These are phyloP conservation scores for Saxidomus purpurata DNA, from an alignment of 1,140 invertebrate genomes.

Conservation along the genomic window DNA sequence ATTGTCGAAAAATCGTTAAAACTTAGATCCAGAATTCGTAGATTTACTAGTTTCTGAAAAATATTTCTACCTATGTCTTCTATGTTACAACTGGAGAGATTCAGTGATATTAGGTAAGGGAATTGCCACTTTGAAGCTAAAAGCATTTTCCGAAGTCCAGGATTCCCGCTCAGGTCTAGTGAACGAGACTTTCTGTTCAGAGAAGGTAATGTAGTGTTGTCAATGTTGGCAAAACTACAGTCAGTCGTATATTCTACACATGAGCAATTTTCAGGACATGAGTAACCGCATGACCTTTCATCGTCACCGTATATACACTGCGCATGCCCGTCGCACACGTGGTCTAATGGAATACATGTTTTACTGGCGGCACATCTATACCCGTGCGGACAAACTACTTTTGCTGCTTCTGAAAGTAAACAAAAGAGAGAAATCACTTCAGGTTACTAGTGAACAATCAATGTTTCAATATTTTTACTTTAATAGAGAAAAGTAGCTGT, in stretches of 20 bases:
- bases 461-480: neutral
- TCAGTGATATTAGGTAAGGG: neutral
- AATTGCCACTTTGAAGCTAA: neutral
- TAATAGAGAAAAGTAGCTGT: neutral
- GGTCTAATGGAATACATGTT: neutral
- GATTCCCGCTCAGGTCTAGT: neutral
- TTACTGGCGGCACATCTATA: neutral
- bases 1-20: neutral
- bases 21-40: neutral
- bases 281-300: neutral
- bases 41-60: neutral
- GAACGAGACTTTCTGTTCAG: neutral
- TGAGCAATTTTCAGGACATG: neutral
- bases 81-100: neutral
- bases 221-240: neutral
- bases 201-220: neutral
- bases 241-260: neutral
- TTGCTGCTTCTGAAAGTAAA: neutral
- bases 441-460: neutral
- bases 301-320: slow-evolving; percentile 12
- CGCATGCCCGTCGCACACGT: slow-evolving; percentile 5
- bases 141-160: neutral
- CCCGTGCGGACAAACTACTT: neutral
- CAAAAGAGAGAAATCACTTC: too few species aligned
- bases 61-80: neutral